Evolutionary conservation across 2,797 vertebrate genomes (phyloP), one percentile per base, ranked within the genome.

Genomic region (Aeoliscus strigatus): DNA sequence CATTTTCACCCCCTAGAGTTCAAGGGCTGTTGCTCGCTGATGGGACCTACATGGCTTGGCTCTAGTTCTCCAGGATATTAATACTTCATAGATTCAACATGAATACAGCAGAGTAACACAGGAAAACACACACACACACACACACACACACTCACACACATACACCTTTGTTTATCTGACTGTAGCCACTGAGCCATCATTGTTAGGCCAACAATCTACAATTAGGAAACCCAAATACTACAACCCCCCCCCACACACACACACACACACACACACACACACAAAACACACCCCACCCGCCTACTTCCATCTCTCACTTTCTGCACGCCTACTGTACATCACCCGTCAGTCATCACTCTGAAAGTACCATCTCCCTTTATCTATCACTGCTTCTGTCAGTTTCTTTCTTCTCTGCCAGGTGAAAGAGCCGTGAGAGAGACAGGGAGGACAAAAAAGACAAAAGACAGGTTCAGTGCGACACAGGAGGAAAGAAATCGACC

Each of bases 161-260:
- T 33, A 58, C 45, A 57, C 54, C 43, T 40, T 65, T 73, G 58
- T 82, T 81, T 80, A 72, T 81, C 51, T 62, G 53, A 62, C 77
- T 67, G 66, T 50, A 78, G 55, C 51, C 61, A 66, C 42, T 73
- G 75, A 79, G 63, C 72, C 63, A 32, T 77, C 62, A 58, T 80
- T 78, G 79, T 85, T 70, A 76, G 74, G 70, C 71, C 79, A 78
- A 81, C 80, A 75, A 77, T 78, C 66, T 72, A 77, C 74, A 80
- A 81, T 84, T 82, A 83, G 79, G 70, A 69, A 76, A 71, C 46
- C 62, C 54, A 66, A 82, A 82, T 71, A 79, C n/a, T n/a, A n/a
- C n/a, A n/a, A n/a, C n/a, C n/a, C n/a, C n/a, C n/a, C n/a, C n/a
- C n/a, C n/a, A n/a, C n/a, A n/a, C n/a, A n/a, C n/a, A n/a, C n/a